Conservation (phyloP, 2,797 vertebrate genomes). For the Poecilia picta region DNA sequence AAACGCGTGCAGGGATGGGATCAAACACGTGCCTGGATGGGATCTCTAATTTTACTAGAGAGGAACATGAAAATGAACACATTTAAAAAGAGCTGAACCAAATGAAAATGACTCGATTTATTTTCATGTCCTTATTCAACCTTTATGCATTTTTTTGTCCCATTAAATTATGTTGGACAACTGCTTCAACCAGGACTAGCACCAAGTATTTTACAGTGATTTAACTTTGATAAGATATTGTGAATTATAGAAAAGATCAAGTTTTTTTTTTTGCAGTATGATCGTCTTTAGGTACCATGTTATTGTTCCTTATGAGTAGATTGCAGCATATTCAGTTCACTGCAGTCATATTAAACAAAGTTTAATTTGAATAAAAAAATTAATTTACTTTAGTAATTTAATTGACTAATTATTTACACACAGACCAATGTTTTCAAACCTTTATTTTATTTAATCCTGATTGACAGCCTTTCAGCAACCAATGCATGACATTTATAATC, state of each 20-base stretch:
- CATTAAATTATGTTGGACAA: not conserved
- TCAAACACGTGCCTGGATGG: too few species aligned
- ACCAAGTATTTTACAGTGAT: not conserved
- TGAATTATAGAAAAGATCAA: not conserved
- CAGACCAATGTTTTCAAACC: not conserved
- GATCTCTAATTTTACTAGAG: too few species aligned
- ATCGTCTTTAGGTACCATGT: not conserved
- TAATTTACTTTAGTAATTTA: not conserved
- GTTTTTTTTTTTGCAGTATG: not conserved
- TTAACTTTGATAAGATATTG: not conserved
- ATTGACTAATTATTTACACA: not conserved
- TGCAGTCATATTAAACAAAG: not conserved
- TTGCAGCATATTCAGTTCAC: not conserved
- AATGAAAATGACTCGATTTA: too few species aligned
- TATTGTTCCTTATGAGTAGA: not conserved
- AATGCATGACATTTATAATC: not conserved
- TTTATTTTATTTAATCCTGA: not conserved
- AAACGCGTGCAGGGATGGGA: too few species aligned
- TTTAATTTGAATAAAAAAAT: not conserved
- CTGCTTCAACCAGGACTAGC: not conserved
- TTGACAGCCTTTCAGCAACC: too few species aligned
- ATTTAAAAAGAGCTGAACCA: too few species aligned
- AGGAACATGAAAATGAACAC: too few species aligned
- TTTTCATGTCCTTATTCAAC: too few species aligned
- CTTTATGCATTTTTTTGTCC: too few species aligned